Conservation (phyloP, 2,888 invertebrate species). For the Ophion ventricosus region DNA sequence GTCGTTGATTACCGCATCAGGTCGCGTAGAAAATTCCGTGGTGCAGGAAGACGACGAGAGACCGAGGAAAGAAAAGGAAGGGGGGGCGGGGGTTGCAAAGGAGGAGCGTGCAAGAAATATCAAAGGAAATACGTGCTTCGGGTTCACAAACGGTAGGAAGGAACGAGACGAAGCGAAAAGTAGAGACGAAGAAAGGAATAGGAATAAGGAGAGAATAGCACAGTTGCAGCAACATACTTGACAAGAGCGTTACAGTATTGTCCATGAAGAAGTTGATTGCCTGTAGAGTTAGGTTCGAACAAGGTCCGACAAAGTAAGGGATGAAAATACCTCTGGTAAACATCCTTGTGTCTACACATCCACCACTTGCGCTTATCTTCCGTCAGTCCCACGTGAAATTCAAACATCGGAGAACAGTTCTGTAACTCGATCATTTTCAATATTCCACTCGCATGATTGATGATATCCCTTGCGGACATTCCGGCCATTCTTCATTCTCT, state of each 20-base stretch:
- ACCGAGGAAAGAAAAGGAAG: no score
- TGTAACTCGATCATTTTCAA: not conserved
- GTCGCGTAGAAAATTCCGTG: slow-evolving; percentile 19
- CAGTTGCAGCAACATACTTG: slow-evolving; percentile 43
- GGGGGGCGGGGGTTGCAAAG: not conserved
- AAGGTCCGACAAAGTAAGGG: slow-evolving; percentile 3
- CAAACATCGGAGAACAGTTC: not conserved
- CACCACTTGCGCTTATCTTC: not conserved
- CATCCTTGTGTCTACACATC: not conserved
- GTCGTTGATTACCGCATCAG: slow-evolving; percentile 7
- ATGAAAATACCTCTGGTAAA: slow-evolving; percentile 7
- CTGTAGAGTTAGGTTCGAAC: slow-evolving; percentile 21
- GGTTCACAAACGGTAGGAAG: slow-evolving; percentile 14
- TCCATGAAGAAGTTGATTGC: slow-evolving; percentile 52
- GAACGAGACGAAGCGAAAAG: not conserved
- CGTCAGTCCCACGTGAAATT: not conserved
- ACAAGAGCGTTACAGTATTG: slow-evolving; percentile 34
- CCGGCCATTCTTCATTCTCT: not conserved
- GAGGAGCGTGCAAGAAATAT: slow-evolving; percentile 53
- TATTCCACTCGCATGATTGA: not conserved
- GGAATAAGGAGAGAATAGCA: slow-evolving; percentile 8
- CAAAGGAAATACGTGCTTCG: slow-evolving; percentile 61
- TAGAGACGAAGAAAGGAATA: not conserved
- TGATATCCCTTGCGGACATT: not conserved
- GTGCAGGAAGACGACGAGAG: slow-evolving; percentile 25